A percentile compares a stretch with the other conserved stretches of the same genome.
These are phyloP conservation scores for Liodrosophila aerea DNA, from an alignment of 2,888 invertebrate species.

Conservation along the genomic window DNA sequence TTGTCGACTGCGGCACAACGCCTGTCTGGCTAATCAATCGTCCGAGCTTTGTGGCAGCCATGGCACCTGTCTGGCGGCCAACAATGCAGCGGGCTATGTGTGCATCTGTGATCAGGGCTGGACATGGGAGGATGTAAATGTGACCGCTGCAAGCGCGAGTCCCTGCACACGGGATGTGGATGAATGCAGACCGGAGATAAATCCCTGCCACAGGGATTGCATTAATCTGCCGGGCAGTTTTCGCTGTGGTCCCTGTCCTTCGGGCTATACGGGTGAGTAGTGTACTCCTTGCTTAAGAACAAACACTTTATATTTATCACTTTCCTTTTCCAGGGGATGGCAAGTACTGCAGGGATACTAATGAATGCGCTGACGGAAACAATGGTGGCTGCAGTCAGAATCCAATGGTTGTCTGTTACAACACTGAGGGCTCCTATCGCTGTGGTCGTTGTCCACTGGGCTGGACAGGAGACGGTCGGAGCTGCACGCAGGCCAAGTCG, in stretches of 20 bases:
- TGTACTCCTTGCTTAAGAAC: not conserved
- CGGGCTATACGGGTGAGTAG: slow-evolving; percentile 87
- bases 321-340: slow-evolving; percentile 86
- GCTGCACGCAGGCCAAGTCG: slow-evolving; percentile 83
- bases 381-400: slow-evolving; percentile 94
- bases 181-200: slow-evolving; percentile 88
- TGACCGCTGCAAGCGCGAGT: slow-evolving; percentile 83
- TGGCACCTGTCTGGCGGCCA: slow-evolving; percentile 90
- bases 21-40: slow-evolving; percentile 87
- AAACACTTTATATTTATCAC: not conserved
- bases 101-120: slow-evolving; percentile 95
- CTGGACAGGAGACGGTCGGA: slow-evolving; percentile 91
- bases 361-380: slow-evolving; percentile 90
- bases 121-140: slow-evolving; percentile 86
- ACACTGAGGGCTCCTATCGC: slow-evolving; percentile 92
- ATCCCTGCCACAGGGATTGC: slow-evolving; percentile 92
- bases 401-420: slow-evolving; percentile 93
- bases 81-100: slow-evolving; percentile 86
- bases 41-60: slow-evolving; percentile 94
- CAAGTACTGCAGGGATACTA: slow-evolving; percentile 91
- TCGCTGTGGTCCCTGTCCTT: slow-evolving; percentile 93
- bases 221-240: slow-evolving; percentile 95
- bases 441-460: slow-evolving; percentile 95
- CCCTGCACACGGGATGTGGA: slow-evolving; percentile 93
- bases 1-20: slow-evolving; percentile 88